A percentile compares a stretch with the other conserved stretches of the same genome.
These are phyloP conservation scores for Syritta pipiens DNA, from an alignment of 2,888 invertebrate species.

Conservation along the genomic window DNA sequence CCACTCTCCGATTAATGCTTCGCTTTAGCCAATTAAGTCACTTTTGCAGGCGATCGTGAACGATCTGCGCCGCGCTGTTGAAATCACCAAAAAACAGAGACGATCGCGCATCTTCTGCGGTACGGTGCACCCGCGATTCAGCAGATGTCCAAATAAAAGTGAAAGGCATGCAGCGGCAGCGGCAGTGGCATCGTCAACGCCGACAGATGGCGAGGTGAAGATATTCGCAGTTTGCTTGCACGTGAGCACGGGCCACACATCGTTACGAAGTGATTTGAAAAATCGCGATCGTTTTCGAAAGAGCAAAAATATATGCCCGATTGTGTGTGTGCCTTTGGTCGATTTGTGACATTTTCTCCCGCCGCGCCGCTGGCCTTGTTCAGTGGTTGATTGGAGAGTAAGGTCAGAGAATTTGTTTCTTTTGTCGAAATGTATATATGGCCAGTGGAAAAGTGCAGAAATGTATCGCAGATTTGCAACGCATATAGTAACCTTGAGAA, in stretches of 20 bases:
- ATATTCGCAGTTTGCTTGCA: too few relatives aligned
- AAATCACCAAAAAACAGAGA: constrained; percentile 30
- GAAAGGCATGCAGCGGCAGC: too few relatives aligned
- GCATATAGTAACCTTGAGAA: constrained; percentile 18
- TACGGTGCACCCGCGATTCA: too few relatives aligned
- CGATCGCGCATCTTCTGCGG: too few relatives aligned
- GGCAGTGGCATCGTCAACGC: too few relatives aligned
- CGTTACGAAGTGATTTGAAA: too few relatives aligned
- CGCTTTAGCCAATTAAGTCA: constrained; percentile 58
- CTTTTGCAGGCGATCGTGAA: constrained; percentile 37
- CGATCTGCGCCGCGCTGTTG: constrained; percentile 12
- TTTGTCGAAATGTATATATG: background rate
- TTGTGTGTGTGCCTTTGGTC: constrained; percentile 1
- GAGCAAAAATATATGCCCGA: too few relatives aligned
- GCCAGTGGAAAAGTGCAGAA: background rate
- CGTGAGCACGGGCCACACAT: too few relatives aligned
- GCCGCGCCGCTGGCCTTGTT: constrained; percentile 21
- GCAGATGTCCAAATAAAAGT: too few relatives aligned
- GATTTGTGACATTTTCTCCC: constrained; percentile 22
- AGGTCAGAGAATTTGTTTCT: constrained; percentile 17
- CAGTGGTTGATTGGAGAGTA: background rate
- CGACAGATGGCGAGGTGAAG: too few relatives aligned
- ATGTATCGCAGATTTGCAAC: background rate
- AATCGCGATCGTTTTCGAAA: too few relatives aligned
- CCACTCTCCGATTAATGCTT: constrained; percentile 48